Conservation (phyloP, 2,113 vertebrate genomes). For the Ranitomeya imitator region DNA sequence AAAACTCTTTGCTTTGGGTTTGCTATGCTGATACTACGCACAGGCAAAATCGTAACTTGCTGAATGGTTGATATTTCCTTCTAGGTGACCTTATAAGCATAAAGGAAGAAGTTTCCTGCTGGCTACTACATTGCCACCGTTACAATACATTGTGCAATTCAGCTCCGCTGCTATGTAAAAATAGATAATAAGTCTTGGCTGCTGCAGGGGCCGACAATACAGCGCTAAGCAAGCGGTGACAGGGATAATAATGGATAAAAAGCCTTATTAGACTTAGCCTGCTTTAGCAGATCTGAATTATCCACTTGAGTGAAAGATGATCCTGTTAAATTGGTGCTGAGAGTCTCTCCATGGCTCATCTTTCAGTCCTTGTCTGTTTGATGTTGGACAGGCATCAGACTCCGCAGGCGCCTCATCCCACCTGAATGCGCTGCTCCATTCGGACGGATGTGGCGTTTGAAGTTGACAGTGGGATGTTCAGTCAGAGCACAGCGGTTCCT, state of each 20-base stretch:
- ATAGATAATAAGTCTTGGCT: slow-evolving; percentile 52
- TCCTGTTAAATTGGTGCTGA: slow-evolving; percentile 59
- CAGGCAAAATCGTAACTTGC: not conserved
- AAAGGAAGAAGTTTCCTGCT: slow-evolving; percentile 14
- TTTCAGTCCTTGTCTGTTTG: slow-evolving; percentile 54
- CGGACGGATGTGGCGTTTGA: slow-evolving; percentile 50
- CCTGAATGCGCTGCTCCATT: slow-evolving; percentile 48
- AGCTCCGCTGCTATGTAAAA: slow-evolving; percentile 48
- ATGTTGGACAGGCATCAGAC: slow-evolving; percentile 57
- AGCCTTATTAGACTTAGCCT: slow-evolving; percentile 58
- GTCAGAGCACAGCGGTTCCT: slow-evolving; percentile 42
- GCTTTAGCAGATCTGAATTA: slow-evolving; percentile 57
- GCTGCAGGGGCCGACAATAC: slow-evolving; percentile 56
- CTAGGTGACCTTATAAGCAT: slow-evolving; percentile 9
- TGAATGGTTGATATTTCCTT: slow-evolving; percentile 62
- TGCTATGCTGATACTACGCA: not conserved
- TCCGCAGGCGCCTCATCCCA: slow-evolving; percentile 55
- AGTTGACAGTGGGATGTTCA: slow-evolving; percentile 53
- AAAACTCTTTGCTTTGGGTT: not conserved
- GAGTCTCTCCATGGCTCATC: slow-evolving; percentile 52
- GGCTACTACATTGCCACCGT: slow-evolving; percentile 39
- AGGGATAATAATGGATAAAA: slow-evolving; percentile 58
- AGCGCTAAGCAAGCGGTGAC: slow-evolving; percentile 54
- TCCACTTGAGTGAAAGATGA: slow-evolving; percentile 59
- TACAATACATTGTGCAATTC: slow-evolving; percentile 48